These are phyloP conservation scores for Solenodon paradoxus DNA, from an alignment of 2,113 vertebrate species.

Conservation along the genomic window DNA sequence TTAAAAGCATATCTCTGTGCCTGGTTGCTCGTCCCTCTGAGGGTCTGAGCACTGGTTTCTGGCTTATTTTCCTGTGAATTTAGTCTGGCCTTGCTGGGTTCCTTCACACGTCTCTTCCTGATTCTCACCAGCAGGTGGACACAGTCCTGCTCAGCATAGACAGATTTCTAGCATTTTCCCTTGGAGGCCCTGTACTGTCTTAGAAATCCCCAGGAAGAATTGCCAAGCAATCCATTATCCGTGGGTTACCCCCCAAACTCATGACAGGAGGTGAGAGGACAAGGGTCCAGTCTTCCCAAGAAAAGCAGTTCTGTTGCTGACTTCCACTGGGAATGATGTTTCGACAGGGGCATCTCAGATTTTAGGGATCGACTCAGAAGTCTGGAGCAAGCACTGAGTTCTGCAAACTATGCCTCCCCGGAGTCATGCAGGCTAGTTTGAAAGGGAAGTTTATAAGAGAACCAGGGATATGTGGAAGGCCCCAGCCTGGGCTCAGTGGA, in stretches of 20 bases:
- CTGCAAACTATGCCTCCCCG: too few relatives aligned
- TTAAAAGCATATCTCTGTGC: background rate
- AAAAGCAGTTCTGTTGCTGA: background rate
- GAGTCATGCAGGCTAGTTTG: accelerated
- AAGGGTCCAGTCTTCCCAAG: background rate
- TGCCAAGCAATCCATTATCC: background rate
- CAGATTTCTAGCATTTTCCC: background rate
- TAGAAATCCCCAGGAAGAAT: background rate
- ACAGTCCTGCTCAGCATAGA: background rate
- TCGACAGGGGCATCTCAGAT: background rate
- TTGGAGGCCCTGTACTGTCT: background rate
- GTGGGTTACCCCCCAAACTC: background rate
- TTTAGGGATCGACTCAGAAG: background rate
- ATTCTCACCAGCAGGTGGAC: constrained; percentile 59
- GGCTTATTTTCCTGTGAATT: too few relatives aligned
- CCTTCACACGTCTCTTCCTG: background rate
- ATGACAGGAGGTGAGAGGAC: background rate
- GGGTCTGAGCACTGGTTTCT: background rate
- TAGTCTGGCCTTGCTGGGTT: background rate
- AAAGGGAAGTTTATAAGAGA: background rate
- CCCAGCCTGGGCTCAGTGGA: background rate
- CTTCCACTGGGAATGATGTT: background rate
- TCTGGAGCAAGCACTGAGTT: accelerated
- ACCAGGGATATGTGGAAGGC: accelerated
- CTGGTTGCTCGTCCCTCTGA: background rate